These are phyloP conservation scores for Dasypolia templi DNA, from an alignment of 2,888 invertebrate species.

Conservation along the genomic window DNA sequence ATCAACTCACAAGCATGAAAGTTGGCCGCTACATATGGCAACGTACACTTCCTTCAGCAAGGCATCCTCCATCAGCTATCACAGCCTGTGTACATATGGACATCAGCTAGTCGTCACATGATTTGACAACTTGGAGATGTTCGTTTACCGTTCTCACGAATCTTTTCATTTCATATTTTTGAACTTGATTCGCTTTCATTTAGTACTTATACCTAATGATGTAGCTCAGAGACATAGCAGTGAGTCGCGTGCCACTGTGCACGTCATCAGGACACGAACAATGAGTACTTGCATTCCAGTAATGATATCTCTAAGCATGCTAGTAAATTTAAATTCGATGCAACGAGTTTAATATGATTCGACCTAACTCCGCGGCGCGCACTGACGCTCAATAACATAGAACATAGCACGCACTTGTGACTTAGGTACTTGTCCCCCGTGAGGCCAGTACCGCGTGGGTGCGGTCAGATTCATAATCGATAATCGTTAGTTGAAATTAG, in stretches of 20 bases:
- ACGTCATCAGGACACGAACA: neutral
- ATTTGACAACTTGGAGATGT: neutral
- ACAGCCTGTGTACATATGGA: neutral
- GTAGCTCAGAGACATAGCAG: neutral
- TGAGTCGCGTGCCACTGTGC: neutral
- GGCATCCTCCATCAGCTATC: neutral
- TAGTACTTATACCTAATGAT: neutral
- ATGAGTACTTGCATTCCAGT: slow-evolving; percentile 7
- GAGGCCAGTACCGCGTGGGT: no score
- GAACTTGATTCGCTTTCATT: neutral
- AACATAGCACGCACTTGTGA: neutral
- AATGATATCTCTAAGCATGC: neutral
- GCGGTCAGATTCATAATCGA: neutral
- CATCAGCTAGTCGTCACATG: neutral
- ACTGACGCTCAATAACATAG: neutral
- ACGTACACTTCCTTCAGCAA: neutral
- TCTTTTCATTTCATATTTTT: neutral
- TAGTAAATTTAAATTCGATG: neutral
- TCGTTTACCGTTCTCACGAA: neutral
- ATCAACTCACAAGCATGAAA: neutral
- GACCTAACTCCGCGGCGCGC: neutral
- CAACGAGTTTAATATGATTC: neutral
- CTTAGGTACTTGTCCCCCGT: neutral
- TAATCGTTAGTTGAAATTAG: neutral
- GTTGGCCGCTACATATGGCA: no score